Conservation (phyloP, 2,797 vertebrate species). For the Acipenser oxyrinchus region DNA sequence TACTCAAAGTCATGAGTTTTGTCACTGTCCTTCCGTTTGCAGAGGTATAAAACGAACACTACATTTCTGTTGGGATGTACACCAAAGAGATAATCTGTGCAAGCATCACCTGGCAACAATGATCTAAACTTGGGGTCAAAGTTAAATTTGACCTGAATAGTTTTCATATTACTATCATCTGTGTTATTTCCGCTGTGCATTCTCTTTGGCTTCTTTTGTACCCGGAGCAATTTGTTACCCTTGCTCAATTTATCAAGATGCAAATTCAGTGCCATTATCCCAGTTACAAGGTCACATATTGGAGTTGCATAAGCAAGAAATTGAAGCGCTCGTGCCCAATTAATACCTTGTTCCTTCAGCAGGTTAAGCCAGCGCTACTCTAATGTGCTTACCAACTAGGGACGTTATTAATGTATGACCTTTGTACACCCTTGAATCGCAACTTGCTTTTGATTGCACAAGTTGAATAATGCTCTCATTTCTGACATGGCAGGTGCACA, state of each 20-base stretch:
- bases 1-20: too few species aligned
- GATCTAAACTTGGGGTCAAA: too few species aligned
- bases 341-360: neutral
- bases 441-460: constrained; percentile 9
- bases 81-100: too few species aligned
- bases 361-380: neutral
- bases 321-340: neutral
- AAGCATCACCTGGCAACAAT: too few species aligned
- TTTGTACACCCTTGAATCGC: constrained; percentile 11
- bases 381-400: neutral
- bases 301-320: neutral
- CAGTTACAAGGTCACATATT: neutral
- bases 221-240: neutral
- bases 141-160: too few species aligned
- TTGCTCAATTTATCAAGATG: constrained; percentile 1
- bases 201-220: too few species aligned
- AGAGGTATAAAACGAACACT: too few species aligned
- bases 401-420: constrained; percentile 13
- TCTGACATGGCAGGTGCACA: constrained; percentile 12
- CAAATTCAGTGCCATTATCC: neutral
- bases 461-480: neutral
- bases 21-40: too few species aligned
- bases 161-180: too few species aligned
- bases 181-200: too few species aligned
- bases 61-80: too few species aligned